phyloP scores from a whole-genome alignment of 2,888 invertebrate genomes.

The Agrypnus murinus region DNA sequence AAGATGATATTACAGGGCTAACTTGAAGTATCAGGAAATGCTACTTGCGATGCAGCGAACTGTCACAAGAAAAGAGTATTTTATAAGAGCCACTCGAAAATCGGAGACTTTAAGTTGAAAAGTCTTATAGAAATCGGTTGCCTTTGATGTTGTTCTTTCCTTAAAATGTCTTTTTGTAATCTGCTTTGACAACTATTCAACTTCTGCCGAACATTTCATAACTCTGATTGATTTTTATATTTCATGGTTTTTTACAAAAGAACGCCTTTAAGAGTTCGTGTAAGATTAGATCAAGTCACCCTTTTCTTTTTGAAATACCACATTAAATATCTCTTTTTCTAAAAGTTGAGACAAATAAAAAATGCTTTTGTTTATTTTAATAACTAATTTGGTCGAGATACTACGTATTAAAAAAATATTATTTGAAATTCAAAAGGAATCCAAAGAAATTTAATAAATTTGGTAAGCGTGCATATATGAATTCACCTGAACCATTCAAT shows the following conservation, averaged over 20 bases:
- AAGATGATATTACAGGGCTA: conserved; percentile 1
- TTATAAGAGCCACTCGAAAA: conserved; percentile 20
- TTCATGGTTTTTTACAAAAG: not conserved
- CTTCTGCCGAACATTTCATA: conserved; percentile 27
- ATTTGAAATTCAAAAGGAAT: too few species aligned
- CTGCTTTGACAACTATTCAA: conserved; percentile 29
- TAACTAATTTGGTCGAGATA: too few species aligned
- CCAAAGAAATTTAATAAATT: too few species aligned
- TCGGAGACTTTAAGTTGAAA: conserved; percentile 16
- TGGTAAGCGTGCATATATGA: too few species aligned
- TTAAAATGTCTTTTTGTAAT: conserved; percentile 26
- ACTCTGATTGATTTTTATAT: conserved; percentile 19
- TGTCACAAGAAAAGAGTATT: conserved; percentile 12
- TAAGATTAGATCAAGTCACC: conserved; percentile 11
- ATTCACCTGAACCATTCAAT: too few species aligned
- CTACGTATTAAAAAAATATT: too few species aligned
- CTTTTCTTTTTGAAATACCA: too few species aligned
- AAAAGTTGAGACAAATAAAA: too few species aligned
- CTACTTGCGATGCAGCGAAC: conserved; percentile 8
- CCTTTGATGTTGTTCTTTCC: conserved; percentile 27
- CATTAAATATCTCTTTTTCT: too few species aligned
- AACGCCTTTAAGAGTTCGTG: not conserved
- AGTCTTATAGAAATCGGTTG: conserved; percentile 23
- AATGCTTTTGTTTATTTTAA: too few species aligned
- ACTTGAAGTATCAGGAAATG: not conserved